A percentile compares a stretch with the other conserved stretches of the same genome.
Evolutionary conservation across 1,140 invertebrate species (phyloP).

Genomic region (Apis laboriosa): DNA sequence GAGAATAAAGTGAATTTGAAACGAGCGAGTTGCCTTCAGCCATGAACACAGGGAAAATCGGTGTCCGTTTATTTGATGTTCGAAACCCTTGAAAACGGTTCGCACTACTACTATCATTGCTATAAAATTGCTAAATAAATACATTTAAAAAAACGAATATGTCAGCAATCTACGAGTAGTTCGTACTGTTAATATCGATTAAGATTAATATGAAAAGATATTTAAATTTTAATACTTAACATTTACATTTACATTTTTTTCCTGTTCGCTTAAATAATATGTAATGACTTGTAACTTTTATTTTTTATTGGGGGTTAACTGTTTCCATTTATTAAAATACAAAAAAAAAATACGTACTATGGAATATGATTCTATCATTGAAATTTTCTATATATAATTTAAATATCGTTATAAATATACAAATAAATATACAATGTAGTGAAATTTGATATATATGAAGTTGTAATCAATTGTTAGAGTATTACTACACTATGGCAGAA

Average conservation of each 20-base stretch:
- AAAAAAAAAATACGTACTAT: not conserved
- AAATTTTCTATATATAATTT: not conserved
- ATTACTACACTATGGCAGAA: not conserved
- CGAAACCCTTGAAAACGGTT: not conserved
- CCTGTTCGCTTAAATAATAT: not conserved
- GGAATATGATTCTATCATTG: not conserved
- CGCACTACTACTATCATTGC: not conserved
- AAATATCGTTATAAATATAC: not conserved
- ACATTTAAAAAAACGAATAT: no score
- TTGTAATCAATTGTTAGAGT: not conserved
- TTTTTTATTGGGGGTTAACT: no score
- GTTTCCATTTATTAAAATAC: not conserved
- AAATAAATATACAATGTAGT: no score
- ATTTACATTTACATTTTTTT: not conserved
- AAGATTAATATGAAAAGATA: not conserved
- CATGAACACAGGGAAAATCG: slow-evolving; percentile 38
- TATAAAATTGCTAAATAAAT: not conserved
- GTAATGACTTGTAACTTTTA: not conserved
- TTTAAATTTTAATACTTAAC: not conserved
- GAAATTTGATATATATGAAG: not conserved
- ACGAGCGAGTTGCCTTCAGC: slow-evolving; percentile 50
- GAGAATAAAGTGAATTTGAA: slow-evolving; percentile 66
- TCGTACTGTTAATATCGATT: not conserved
- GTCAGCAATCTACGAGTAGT: not conserved
- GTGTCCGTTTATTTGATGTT: slow-evolving; percentile 30